These are phyloP conservation scores for Characodon lateralis DNA, from an alignment of 2,797 vertebrate species.

Conservation along the genomic window DNA sequence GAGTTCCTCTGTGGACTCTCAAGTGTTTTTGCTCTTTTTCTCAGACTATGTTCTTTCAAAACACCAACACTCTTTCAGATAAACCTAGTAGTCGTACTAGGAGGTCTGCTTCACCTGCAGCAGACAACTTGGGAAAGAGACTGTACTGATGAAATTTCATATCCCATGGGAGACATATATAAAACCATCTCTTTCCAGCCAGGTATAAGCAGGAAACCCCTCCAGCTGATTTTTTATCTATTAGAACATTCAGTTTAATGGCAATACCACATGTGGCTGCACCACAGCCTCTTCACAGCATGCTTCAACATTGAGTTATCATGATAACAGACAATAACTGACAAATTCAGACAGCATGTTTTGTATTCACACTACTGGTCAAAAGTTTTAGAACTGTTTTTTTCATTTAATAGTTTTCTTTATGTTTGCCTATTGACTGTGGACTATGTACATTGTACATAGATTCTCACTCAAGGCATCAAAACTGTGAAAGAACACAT, in stretches of 20 bases:
- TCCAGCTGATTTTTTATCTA: constrained; percentile 44
- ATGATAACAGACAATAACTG: constrained; percentile 1
- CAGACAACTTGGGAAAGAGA: constrained; percentile 53
- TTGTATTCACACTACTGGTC: neutral
- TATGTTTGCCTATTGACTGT: too few relatives aligned
- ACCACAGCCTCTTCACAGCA: constrained; percentile 20
- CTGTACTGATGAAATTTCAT: constrained; percentile 55
- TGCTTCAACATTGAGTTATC: constrained; percentile 12
- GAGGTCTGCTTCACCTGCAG: constrained; percentile 69
- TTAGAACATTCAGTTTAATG: constrained; percentile 35
- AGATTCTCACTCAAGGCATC: too few relatives aligned
- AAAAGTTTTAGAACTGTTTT: too few relatives aligned
- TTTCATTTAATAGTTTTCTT: too few relatives aligned
- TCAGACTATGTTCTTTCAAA: constrained; percentile 37
- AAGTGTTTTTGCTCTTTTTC: constrained; percentile 53
- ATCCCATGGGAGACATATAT: constrained; percentile 42
- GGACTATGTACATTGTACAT: too few relatives aligned
- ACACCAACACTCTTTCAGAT: constrained; percentile 49
- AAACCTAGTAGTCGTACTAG: constrained; percentile 46
- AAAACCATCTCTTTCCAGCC: constrained; percentile 52
- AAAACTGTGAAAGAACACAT: too few relatives aligned
- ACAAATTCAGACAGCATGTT: constrained; percentile 2
- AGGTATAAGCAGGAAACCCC: constrained; percentile 70
- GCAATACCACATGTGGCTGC: constrained; percentile 15
- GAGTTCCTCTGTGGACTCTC: constrained; percentile 59